phyloP scores from a whole-genome alignment of 2,113 vertebrate genomes.

The Pristiophorus japonicus region DNA sequence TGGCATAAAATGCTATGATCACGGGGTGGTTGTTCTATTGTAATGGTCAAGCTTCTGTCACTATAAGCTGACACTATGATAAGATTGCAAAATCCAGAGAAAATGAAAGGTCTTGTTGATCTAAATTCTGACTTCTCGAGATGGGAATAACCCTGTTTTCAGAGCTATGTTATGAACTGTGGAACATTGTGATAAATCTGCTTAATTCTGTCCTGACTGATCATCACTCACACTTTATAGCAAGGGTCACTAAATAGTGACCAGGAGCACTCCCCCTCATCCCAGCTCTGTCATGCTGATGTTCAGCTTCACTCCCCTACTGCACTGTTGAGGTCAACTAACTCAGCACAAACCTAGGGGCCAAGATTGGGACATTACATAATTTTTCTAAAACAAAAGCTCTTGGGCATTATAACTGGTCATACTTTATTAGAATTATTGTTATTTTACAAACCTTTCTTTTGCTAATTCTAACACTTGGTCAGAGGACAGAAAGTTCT shows the following conservation, averaged over 20 bases:
- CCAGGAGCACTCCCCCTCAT: neutral
- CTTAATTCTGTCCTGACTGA: neutral
- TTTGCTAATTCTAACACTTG: neutral
- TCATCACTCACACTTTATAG: neutral
- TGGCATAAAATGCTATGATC: neutral
- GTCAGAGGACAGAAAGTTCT: slow-evolving; percentile 58
- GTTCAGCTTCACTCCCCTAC: neutral
- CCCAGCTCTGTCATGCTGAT: neutral
- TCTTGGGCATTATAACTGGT: neutral
- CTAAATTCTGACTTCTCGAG: neutral
- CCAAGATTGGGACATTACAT: neutral
- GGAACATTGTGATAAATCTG: neutral
- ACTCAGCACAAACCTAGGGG: neutral
- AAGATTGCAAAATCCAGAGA: neutral
- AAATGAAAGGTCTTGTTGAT: neutral
- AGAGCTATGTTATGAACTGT: neutral
- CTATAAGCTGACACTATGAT: neutral
- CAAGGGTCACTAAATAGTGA: neutral
- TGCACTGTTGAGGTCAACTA: neutral
- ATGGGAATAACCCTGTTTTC: neutral
- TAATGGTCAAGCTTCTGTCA: neutral
- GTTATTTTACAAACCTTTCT: too few relatives aligned
- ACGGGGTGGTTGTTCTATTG: neutral
- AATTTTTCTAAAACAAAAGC: slow-evolving; percentile 37
- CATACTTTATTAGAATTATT: neutral